Conservation (phyloP, 2,888 invertebrate genomes). For the Tyria jacobaeae region DNA sequence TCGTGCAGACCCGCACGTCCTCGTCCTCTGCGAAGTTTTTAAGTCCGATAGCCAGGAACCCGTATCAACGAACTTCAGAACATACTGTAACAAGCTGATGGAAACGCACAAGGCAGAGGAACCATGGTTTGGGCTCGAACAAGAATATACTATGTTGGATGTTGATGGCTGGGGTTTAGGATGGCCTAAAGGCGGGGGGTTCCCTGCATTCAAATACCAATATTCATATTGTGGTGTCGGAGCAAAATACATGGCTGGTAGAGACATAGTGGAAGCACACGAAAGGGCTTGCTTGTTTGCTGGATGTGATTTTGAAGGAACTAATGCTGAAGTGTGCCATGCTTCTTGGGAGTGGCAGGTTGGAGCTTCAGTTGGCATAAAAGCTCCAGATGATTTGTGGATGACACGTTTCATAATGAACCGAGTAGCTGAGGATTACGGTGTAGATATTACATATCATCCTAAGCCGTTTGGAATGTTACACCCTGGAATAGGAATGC, state of each 20-base stretch:
- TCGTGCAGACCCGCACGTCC: slow-evolving; percentile 93
- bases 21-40: slow-evolving; percentile 95
- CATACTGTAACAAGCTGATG: slow-evolving; percentile 90
- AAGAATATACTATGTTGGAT: slow-evolving; percentile 95
- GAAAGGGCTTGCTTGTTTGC: slow-evolving; percentile 93
- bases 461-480: slow-evolving; percentile 93
- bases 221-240: slow-evolving; percentile 97
- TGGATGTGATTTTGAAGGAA: slow-evolving; percentile 96
- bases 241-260: slow-evolving; percentile 95
- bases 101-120: slow-evolving; percentile 88
- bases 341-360: slow-evolving; percentile 97
- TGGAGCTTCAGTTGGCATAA: slow-evolving; percentile 95
- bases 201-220: slow-evolving; percentile 96
- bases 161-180: slow-evolving; percentile 95
- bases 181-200: slow-evolving; percentile 97
- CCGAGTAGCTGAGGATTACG: slow-evolving; percentile 95
- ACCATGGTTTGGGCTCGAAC: slow-evolving; percentile 97
- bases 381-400: slow-evolving; percentile 94
- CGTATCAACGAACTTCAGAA: slow-evolving; percentile 90
- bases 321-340: slow-evolving; percentile 99
- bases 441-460: slow-evolving; percentile 89
- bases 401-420: slow-evolving; percentile 93
- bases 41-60: slow-evolving; percentile 90
- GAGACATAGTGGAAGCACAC: slow-evolving; percentile 97
- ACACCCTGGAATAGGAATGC: slow-evolving; percentile 95